Base-by-base conservation (phyloP, 2,113 vertebrate species). In the Megaceryle torquata region DNA sequence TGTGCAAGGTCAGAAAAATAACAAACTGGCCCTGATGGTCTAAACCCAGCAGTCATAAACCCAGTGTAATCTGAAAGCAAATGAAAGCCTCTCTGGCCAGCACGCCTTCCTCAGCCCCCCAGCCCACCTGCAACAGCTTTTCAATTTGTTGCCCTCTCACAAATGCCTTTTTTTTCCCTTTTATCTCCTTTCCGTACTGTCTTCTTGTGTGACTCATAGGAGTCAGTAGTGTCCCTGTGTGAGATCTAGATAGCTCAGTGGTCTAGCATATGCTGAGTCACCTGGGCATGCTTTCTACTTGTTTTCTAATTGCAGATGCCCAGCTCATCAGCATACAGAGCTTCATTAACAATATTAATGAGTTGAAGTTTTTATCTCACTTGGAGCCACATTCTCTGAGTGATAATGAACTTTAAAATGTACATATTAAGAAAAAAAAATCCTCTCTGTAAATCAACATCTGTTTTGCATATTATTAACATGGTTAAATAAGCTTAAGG, bases 341-440 rank as follows among this genome's bases (percentile, higher is more conserved):
- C 70, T 97, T 88, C 86, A 84, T 80, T 95, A 85, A 84, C 41
- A 28, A 29, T 88, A 80, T 95, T 96, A 88, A 95, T 79, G 80
- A 96, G 60, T 20, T 39, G 5, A 81, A 88, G 50, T 65, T 90
- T 88, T 94, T 95, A 88, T 60, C 54, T 82, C 24, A 15, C 21
- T 83, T 50, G 54, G 57, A 95, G 41, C 82, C 70, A 84, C 63
- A 48, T 93, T 96, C 79, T 89, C 11, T 46, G 94, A 93, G 84
- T 64, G 84, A 82, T 88, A 89, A 89, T 88, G 74, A 96, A 89
- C 89, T 82, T 91, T 46, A 77, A 82, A 59, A 11, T 90, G 75
- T 91, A 93, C 77, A 2, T 28, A 63, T 21, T 77, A 63, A 91
- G 51, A 79, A 35, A 26, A 50, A 61, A 61, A 22, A 35, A 35